Base-by-base conservation (phyloP, 2,113 vertebrate genomes). In the Tangachromis dhanisi region DNA sequence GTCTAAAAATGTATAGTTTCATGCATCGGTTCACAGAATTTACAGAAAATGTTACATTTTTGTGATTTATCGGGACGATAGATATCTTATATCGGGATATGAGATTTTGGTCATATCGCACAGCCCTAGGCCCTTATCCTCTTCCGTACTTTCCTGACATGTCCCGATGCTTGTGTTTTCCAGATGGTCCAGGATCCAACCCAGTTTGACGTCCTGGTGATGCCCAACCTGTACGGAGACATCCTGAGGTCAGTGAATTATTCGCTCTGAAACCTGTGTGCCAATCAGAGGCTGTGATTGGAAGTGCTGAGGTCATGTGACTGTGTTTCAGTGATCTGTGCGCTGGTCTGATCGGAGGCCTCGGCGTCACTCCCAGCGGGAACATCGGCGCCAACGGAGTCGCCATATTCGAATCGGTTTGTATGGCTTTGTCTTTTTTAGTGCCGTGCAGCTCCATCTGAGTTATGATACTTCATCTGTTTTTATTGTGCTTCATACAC, bases 161-260 rank as follows among this genome's bases (percentile, higher is more conserved):
- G 9, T 54, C 8, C 66, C 10, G 14, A 12, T 81, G 49, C 14
- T 21, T 26, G 4, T 54, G 63, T 79, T 82, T 12, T 5, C 9
- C 92, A 99, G 98, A 99, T 99, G 98, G 98, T 99, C 85, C 98
- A 99, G 93, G 98, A 99, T 88, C 98, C 98, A 0, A 97, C 97
- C 86, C 96, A 98, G 68, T 99, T 99, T 86, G 98, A 99, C 85
- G 98, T 99, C 16, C 97, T 99, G 3, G 98, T 99, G 8, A 99
- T 99, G 98, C 98, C 98, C 17, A 99, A 99, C 85, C 95, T 99
- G 86, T 99, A 99, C 0, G 98, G 98, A 80, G 98, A 99, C 89
- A 99, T 99, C 54, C 96, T 99, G 84, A 99, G 98, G 98, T 99
- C 85, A 55, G 96, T 91, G 42, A 33, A 7, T 4, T 1, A 7